These are phyloP conservation scores for Protobothrops mucrosquamatus DNA, from an alignment of 2,113 vertebrate genomes.

Conservation along the genomic window DNA sequence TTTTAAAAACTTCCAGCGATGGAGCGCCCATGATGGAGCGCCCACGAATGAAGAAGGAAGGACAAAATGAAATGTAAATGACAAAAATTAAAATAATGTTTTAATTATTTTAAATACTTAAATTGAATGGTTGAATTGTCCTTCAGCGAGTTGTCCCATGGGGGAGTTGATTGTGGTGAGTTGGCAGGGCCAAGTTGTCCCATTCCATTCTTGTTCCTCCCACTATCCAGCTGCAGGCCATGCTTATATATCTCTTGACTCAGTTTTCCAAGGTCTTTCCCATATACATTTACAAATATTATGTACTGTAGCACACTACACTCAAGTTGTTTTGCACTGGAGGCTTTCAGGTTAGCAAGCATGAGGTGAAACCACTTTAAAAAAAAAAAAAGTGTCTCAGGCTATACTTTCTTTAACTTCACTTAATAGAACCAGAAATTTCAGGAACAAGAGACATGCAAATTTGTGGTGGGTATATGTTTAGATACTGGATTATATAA, in stretches of 20 bases:
- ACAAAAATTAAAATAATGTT: not conserved
- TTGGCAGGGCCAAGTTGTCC: not conserved
- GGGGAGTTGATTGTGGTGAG: not conserved
- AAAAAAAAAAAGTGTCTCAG: not conserved
- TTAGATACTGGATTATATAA: not conserved
- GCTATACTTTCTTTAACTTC: not conserved
- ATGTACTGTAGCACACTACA: not conserved
- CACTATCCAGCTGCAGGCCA: not conserved
- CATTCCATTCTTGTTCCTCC: not conserved
- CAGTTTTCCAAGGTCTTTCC: not conserved
- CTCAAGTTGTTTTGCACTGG: not conserved
- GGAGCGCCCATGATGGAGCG: too few relatives aligned
- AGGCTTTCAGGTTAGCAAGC: not conserved
- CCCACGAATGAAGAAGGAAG: not conserved
- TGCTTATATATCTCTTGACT: not conserved
- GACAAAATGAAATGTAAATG: not conserved
- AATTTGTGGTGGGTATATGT: rapidly evolving
- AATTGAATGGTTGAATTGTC: not conserved
- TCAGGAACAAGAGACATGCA: not conserved
- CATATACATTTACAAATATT: not conserved
- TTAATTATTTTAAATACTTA: not conserved
- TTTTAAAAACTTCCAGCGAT: too few relatives aligned
- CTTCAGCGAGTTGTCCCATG: not conserved
- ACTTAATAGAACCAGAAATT: not conserved
- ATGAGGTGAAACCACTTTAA: not conserved